Base-by-base conservation (phyloP, 2,113 vertebrate genomes). In the Scortum barcoo region DNA sequence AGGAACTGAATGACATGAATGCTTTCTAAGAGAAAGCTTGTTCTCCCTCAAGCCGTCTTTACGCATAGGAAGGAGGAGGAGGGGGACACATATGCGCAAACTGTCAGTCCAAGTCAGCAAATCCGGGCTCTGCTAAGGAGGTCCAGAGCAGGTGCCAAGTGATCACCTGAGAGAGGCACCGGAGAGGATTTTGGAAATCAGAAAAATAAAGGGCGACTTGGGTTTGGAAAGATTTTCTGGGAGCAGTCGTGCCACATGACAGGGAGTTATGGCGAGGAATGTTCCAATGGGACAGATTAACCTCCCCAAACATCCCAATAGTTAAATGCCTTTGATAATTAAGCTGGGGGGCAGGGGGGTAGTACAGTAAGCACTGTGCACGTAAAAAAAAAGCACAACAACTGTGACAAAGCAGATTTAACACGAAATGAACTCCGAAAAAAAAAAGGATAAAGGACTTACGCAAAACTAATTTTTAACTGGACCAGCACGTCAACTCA, bases 251-350 rank as follows among this genome's bases (percentile, higher is more conserved):
- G 30, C 78, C 94, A 93, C 91, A 90, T 94, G 91, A 93, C 84
- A 79, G 68, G 85, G 88, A 84, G 84, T 92, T 86, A 76, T 67
- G 77, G 82, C 28, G 72, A 72, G 84, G 94, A 95, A 95, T 95
- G 91, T 94, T 87, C 89, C 87, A 87, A 83, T 76, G 83, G 84
- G 78, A 88, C 76, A 84, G 94, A 95, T 95, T 94, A 95, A 91
- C 82, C 83, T 88, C 67, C 70, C 77, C 48, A 85, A 93, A 93
- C 81, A 77, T 92, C 83, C 33, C 17, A 89, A 91, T 78, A 57
- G 84, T 87, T 87, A 72, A 84, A 78, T 77, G 76, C 79, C 71
- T 94, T 87, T 84, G 63, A 88, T 48, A 72, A 91, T 88, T 93
- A 90, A 88, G 83, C 60, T n/a, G 26, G 11, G 20, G 22, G 24